Conservation (phyloP, 2,888 invertebrate genomes). For the Phortica magna region DNA sequence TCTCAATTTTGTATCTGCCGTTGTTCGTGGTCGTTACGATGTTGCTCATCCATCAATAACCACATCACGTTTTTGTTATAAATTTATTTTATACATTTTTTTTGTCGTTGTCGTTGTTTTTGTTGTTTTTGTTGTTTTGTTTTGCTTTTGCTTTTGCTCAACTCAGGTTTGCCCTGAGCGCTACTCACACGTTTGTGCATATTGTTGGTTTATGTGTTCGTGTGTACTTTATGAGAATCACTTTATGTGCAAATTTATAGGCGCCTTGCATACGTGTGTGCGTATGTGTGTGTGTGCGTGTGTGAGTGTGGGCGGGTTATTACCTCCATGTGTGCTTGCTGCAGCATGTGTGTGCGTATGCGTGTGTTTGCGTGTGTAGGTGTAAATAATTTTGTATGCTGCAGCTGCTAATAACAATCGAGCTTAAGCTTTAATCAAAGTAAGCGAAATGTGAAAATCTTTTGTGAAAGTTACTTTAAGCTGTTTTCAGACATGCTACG, state of each 20-base stretch:
- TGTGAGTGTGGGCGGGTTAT: conserved; percentile 3
- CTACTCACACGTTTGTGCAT: conserved; percentile 2
- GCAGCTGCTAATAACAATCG: conserved; percentile 30
- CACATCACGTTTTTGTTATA: conserved; percentile 69
- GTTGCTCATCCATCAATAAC: conserved; percentile 60
- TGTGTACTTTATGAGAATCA: conserved; percentile 40
- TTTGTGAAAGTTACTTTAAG: not conserved
- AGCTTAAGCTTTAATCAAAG: conserved; percentile 46
- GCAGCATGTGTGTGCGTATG: conserved; percentile 24
- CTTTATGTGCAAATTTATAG: conserved; percentile 61
- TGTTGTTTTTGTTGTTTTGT: conserved; percentile 41
- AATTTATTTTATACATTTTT: conserved; percentile 66
- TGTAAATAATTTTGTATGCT: conserved; percentile 43
- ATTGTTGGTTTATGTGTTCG: not conserved
- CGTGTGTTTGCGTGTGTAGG: conserved; percentile 24
- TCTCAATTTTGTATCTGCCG: conserved; percentile 29
- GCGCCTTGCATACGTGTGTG: conserved; percentile 43
- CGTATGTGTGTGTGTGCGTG: conserved; percentile 35
- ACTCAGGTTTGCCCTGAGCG: conserved; percentile 13
- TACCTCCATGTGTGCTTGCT: conserved; percentile 27
- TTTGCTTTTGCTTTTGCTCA: not conserved
- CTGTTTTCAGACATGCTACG: not conserved
- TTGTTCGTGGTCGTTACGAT: conserved; percentile 30
- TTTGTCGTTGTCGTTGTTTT: conserved; percentile 22
- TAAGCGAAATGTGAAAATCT: conserved; percentile 1